Conservation (phyloP, 2,113 vertebrate species). For the Xyliphius kryptos region DNA sequence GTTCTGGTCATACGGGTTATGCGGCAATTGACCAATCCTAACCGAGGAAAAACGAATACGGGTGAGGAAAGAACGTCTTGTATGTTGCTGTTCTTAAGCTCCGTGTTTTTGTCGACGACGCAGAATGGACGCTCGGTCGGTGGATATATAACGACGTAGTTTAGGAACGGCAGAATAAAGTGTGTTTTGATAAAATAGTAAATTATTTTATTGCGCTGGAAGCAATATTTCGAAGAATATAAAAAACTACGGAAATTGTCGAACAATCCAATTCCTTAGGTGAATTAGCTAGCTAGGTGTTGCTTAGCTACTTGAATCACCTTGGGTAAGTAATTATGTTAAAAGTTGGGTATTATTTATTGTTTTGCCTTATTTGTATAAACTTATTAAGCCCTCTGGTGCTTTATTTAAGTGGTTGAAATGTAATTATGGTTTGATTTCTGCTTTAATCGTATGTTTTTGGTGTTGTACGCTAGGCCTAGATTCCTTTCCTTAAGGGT, state of each 20-base stretch:
- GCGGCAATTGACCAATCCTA: neutral
- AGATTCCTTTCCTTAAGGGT: too few relatives aligned
- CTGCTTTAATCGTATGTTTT: too few relatives aligned
- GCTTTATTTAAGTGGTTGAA: too few relatives aligned
- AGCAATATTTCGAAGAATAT: neutral
- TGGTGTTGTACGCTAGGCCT: too few relatives aligned
- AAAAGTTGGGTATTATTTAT: neutral
- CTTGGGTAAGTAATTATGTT: slow-evolving; percentile 6
- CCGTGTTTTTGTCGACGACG: neutral
- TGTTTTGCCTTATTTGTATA: neutral
- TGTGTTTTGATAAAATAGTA: neutral
- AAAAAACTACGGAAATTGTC: neutral
- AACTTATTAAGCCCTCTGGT: neutral
- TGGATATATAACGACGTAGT: neutral
- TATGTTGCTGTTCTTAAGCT: neutral
- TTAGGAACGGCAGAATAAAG: neutral
- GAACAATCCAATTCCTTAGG: neutral
- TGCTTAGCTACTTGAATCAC: neutral
- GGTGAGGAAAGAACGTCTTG: neutral
- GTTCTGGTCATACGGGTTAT: too few relatives aligned
- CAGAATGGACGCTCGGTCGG: neutral
- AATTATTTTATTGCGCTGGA: neutral
- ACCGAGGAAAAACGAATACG: neutral
- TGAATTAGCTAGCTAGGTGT: neutral
- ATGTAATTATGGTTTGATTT: too few relatives aligned